These are phyloP conservation scores for Solenopsis invicta DNA, from an alignment of 1,140 invertebrate genomes.

Conservation along the genomic window DNA sequence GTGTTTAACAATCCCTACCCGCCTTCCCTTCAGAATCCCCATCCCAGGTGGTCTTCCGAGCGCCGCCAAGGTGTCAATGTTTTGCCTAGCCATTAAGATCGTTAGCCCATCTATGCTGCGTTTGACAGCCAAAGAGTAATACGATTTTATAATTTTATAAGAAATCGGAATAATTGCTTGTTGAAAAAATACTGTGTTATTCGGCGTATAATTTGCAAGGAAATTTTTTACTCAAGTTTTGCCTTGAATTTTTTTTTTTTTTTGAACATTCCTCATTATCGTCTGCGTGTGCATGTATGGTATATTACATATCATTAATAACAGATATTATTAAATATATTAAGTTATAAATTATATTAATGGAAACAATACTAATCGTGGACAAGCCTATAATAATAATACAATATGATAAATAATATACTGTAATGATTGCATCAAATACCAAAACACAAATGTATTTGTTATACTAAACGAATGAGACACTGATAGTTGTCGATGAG, in stretches of 20 bases:
- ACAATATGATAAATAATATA: background rate
- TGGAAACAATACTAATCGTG: background rate
- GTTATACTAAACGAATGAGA: background rate
- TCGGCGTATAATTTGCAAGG: background rate
- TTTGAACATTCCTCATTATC: background rate
- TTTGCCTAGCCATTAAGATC: constrained; percentile 84
- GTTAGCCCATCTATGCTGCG: constrained; percentile 73
- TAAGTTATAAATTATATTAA: background rate
- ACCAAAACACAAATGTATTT: background rate
- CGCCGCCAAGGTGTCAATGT: constrained; percentile 85
- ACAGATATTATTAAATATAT: background rate
- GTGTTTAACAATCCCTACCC: constrained; percentile 81
- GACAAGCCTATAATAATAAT: background rate
- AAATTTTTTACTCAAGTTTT: background rate
- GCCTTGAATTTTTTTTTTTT: background rate
- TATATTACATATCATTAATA: background rate
- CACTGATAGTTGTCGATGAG: background rate
- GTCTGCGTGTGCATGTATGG: too few relatives aligned
- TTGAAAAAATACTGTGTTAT: background rate
- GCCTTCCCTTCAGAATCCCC: constrained; percentile 70
- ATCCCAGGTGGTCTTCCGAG: constrained; percentile 78
- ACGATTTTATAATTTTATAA: constrained; percentile 41
- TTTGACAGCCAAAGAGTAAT: constrained; percentile 42
- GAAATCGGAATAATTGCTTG: constrained; percentile 16
- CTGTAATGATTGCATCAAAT: constrained; percentile 1